Evolutionary conservation across 2,888 invertebrate species (phyloP).

Genomic region (Parascotia fuliginaria): DNA sequence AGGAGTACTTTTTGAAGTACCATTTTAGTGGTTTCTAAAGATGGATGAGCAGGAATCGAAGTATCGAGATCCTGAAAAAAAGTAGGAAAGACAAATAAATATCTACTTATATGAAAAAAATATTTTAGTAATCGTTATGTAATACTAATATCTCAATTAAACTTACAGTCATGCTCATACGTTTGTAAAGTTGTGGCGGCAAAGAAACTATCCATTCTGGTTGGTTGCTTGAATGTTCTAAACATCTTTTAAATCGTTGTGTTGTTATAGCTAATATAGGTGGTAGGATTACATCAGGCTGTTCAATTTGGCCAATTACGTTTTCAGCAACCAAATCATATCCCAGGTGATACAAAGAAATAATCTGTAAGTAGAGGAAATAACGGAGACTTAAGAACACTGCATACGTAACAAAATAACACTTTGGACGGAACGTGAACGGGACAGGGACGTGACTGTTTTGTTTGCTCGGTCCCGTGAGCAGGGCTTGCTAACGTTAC

Average conservation of each 20-base stretch:
- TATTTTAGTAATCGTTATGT: no score
- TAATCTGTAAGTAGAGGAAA: no score
- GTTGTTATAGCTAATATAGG: constrained; percentile 93
- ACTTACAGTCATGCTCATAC: constrained; percentile 89
- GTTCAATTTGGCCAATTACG: constrained; percentile 88
- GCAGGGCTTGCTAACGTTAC: no score
- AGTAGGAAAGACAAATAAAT: no score
- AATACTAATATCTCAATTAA: background rate
- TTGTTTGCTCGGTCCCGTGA: no score
- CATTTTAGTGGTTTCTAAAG: constrained; percentile 61
- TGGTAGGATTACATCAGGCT: constrained; percentile 89
- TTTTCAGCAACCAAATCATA: constrained; percentile 87
- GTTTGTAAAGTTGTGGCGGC: constrained; percentile 91
- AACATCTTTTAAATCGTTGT: constrained; percentile 90
- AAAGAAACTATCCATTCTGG: constrained; percentile 90
- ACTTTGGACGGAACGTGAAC: no score
- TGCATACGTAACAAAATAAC: no score
- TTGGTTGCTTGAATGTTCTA: constrained; percentile 86
- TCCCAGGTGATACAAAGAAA: constrained; percentile 87
- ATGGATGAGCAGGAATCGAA: constrained; percentile 73
- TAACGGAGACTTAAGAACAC: no score
- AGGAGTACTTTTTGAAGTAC: constrained; percentile 65
- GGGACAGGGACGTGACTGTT: no score
- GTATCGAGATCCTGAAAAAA: constrained; percentile 64
- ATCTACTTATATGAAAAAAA: no score